Base-by-base conservation (phyloP, 2,113 vertebrate species). In the Probosciger aterrimus region DNA sequence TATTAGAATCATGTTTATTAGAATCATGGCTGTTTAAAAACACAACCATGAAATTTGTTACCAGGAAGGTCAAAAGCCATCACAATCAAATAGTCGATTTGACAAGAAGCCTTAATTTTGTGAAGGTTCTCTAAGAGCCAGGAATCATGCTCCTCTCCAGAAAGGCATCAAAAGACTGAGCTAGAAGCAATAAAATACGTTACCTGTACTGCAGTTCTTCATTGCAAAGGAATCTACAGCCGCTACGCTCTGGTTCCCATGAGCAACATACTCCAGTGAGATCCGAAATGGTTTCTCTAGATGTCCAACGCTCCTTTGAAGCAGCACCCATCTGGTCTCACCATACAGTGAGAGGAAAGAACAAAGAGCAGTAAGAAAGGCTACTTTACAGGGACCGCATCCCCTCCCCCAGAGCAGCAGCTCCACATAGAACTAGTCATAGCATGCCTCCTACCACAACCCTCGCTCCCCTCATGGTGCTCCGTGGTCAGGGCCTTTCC, bases 161-260 rank as follows among this genome's bases (percentile, higher is more conserved):
- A 92, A 84, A 78, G 18, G 17, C 62, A 79, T 22, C 44, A 59
- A 75, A 87, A 79, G 10, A 57, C 9, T 46, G 13, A 86, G 33
- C 4, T 39, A 33, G 55, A 75, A 78, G 37, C 25, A 65, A 67
- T n/a, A 76, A 71, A 80, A 91, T 14, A 68, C 5, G 1, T 97
- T 98, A 98, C 98, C 98, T 98, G 97, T 95, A 69, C 95, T 98
- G 97, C 98, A 98, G 96, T 98, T 98, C 95, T 98, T 98, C 96
- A 98, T 97, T 1, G 98, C 97, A 18, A 98, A 98, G 75, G 98
- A 98, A 93, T 98, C 98, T 86, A 98, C 94, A 0, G 98, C 98
- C 0, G 98, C 98, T 47, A 98, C 0, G 3, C 97, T 98, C 74
- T 85, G 97, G 91, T 95, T 98, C 86, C 97, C 98, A 46, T 92